These are phyloP conservation scores for Lates calcarifer DNA, from an alignment of 2,113 vertebrate genomes.

Conservation along the genomic window DNA sequence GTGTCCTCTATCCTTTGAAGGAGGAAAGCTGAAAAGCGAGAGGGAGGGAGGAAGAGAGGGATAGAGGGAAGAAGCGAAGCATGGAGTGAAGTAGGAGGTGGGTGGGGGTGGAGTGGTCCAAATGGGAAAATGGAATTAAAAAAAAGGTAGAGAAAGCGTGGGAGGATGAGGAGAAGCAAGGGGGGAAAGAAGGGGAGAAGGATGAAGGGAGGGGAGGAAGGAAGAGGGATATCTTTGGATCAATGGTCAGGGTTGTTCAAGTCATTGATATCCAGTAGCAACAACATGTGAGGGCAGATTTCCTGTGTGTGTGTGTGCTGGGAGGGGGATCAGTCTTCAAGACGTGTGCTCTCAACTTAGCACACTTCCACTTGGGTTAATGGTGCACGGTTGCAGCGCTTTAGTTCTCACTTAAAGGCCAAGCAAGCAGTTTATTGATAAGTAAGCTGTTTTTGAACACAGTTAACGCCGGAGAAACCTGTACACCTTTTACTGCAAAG, in stretches of 20 bases:
- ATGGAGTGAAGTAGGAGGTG: too few species aligned
- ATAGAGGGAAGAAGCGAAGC: constrained; percentile 19
- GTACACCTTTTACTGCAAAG: background rate
- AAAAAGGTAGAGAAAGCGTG: constrained; percentile 17
- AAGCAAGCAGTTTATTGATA: constrained; percentile 43
- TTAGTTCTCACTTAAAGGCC: constrained; percentile 29
- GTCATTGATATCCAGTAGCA: constrained; percentile 72
- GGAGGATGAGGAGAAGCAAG: background rate
- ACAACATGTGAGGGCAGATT: constrained; percentile 50
- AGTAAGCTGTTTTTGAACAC: constrained; percentile 32
- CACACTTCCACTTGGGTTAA: constrained; percentile 40
- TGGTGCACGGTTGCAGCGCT: constrained; percentile 9
- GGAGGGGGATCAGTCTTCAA: constrained; percentile 33
- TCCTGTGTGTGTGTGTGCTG: constrained; percentile 49
- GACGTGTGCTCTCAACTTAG: constrained; percentile 42
- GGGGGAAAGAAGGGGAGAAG: background rate
- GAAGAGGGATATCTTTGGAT: constrained; percentile 52
- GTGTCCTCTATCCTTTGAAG: constrained; percentile 72
- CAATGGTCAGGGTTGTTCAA: constrained; percentile 71
- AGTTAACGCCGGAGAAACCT: constrained; percentile 1
- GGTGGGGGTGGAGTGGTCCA: constrained; percentile 10
- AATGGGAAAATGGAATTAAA: constrained; percentile 27
- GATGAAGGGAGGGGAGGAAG: constrained; percentile 19
- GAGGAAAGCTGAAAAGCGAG: constrained; percentile 58
- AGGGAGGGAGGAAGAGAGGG: constrained; percentile 1